Evolutionary conservation across 2,888 invertebrate species (phyloP).

Genomic region (Molanna angustata): DNA sequence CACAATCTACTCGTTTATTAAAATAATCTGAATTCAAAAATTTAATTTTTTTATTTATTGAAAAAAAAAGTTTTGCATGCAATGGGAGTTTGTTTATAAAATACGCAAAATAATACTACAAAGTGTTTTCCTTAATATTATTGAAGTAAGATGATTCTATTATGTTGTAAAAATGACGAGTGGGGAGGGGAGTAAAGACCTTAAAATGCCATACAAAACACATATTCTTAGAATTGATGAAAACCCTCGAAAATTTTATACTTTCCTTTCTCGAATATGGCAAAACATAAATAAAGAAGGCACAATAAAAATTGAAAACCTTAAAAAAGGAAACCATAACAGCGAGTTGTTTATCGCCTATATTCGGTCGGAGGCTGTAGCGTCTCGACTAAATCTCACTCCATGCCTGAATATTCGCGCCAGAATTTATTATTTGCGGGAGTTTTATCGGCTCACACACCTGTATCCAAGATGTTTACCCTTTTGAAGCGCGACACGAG

Average conservation of each 20-base stretch:
- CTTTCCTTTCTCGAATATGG: conserved; percentile 1
- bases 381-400: conserved; percentile 7
- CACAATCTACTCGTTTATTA: too few species aligned
- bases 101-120: too few species aligned
- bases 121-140: too few species aligned
- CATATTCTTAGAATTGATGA: conserved; percentile 8
- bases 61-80: too few species aligned
- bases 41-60: too few species aligned
- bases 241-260: conserved; percentile 2
- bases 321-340: conserved; percentile 21
- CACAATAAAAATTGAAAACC: conserved; percentile 20
- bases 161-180: too few species aligned
- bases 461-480: conserved; percentile 23
- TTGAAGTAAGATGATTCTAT: too few species aligned
- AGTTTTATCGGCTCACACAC: conserved; percentile 15
- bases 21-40: too few species aligned
- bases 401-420: conserved; percentile 16
- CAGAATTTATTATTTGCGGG: conserved; percentile 21
- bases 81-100: too few species aligned
- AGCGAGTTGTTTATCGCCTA: conserved; percentile 16
- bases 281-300: conserved; percentile 15
- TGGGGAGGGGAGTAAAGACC: too few species aligned
- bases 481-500: conserved; percentile 13
- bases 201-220: too few species aligned
- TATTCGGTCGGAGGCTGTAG: conserved; percentile 12